Base-by-base conservation (phyloP, 2,797 vertebrate species). In the Poeciliopsis presidionis region DNA sequence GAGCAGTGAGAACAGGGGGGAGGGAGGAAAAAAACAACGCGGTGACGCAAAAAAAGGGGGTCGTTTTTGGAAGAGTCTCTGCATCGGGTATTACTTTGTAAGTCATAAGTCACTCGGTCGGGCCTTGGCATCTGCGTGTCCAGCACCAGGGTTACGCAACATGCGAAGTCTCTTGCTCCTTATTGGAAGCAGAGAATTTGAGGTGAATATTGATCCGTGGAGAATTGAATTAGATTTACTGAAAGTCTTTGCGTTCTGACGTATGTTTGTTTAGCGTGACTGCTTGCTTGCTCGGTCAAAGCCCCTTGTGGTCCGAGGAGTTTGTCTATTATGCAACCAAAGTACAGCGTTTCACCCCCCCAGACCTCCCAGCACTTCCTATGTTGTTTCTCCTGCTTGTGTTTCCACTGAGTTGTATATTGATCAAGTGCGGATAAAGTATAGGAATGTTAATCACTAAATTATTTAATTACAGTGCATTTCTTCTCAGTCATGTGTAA, bases 161-260 rank as follows among this genome's bases (percentile, higher is more conserved):
- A 67, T 16, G 2, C 7, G 0, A 28, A 53, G 33, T 71, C 22
- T 73, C 57, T 75, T 16, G 55, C 36, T 61, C 9, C 2, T 78
- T 53, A 87, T 79, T 77, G 65, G 77, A 83, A 81, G 22, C 84
- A 87, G 84, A 75, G 20, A 33, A 41, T 45, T n/a, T 6, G 22
- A 22, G 20, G 30, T 12, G 63, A 25, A 6, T 75, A 28, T 30
- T 61, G n/a, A 7, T n/a, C 4, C 3, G 39, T 20, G 55, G 73
- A 63, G 25, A 25, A 61, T 18, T 45, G 11, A 14, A 69, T 67
- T 16, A 5, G 33, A 20, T 41, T 67, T 39, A 70, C 41, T 70
- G 67, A 45, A 25, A 16, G 13, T 43, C 41, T 13, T 13, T 13
- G 11, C 1, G 6, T 69, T 43, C 43, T 69, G 39, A 43, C 6